Evolutionary conservation across 2,113 vertebrate genomes (phyloP).

Genomic region (Percopsis transmontana): DNA sequence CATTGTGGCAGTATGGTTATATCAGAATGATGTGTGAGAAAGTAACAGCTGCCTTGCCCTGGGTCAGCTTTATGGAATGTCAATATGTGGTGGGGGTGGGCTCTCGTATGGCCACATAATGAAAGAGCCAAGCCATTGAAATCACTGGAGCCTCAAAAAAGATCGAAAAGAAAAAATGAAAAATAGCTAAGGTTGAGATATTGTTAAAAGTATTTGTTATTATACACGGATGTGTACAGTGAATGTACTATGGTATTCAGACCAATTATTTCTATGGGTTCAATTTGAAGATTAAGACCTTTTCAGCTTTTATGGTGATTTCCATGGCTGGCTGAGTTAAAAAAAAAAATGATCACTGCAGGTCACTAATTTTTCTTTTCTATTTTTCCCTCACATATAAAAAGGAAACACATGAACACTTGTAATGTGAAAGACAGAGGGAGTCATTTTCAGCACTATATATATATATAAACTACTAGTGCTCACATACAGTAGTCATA

Average conservation of each 20-base stretch:
- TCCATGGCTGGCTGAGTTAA: constrained; percentile 20
- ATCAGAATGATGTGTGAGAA: constrained; percentile 64
- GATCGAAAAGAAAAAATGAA: too few species aligned
- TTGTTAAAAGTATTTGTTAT: too few species aligned
- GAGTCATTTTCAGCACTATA: constrained; percentile 33
- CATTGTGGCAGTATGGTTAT: constrained; percentile 10
- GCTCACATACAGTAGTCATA: constrained; percentile 51
- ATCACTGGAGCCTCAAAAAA: constrained; percentile 53
- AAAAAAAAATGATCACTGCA: neutral
- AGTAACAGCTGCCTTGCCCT: constrained; percentile 51
- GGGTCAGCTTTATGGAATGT: constrained; percentile 72
- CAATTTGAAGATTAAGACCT: neutral
- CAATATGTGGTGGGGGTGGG: constrained; percentile 53
- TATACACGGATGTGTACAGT: too few species aligned
- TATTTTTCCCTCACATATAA: constrained; percentile 9
- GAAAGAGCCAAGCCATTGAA: constrained; percentile 60
- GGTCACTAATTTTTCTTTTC: neutral
- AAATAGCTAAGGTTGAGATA: too few species aligned
- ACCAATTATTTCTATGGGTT: neutral
- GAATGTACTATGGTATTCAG: too few species aligned
- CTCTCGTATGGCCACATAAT: constrained; percentile 48
- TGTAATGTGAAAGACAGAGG: constrained; percentile 9
- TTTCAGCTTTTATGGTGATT: constrained; percentile 17
- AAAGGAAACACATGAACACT: constrained; percentile 17
- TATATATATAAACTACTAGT: constrained; percentile 41